Conservation (phyloP, 2,888 invertebrate species). For the Helleia helle region DNA sequence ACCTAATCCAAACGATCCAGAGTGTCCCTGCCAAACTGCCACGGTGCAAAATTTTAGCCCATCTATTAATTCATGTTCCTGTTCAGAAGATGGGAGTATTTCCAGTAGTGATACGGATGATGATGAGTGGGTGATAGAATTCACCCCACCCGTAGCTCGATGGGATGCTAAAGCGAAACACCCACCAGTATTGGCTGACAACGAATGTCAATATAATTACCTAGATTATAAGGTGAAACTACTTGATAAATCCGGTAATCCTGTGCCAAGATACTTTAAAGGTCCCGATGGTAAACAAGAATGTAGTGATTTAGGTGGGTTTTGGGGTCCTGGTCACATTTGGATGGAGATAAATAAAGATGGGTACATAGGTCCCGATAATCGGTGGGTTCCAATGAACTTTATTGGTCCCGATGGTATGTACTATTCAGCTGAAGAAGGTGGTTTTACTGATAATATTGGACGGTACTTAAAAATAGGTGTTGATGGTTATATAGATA, state of each 20-base stretch:
- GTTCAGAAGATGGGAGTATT: slow-evolving; percentile 47
- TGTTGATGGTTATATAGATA: slow-evolving; percentile 56
- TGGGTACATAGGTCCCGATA: slow-evolving; percentile 57
- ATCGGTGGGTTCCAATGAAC: slow-evolving; percentile 57
- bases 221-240: slow-evolving; percentile 60
- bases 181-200: slow-evolving; percentile 32
- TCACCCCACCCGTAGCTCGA: slow-evolving; percentile 52
- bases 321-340: slow-evolving; percentile 43
- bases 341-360: slow-evolving; percentile 65
- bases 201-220: slow-evolving; percentile 51
- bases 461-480: slow-evolving; percentile 45
- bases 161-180: slow-evolving; percentile 56
- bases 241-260: slow-evolving; percentile 53
- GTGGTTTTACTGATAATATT: slow-evolving; percentile 40
- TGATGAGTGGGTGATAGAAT: slow-evolving; percentile 62
- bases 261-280: slow-evolving; percentile 52
- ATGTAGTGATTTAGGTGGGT: slow-evolving; percentile 63
- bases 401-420: slow-evolving; percentile 59
- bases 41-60: slow-evolving; percentile 28
- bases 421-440: slow-evolving; percentile 54
- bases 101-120: slow-evolving; percentile 56
- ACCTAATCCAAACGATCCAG: slow-evolving; percentile 50
- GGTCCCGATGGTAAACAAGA: slow-evolving; percentile 56
- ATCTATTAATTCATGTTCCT: slow-evolving; percentile 56
- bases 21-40: slow-evolving; percentile 49